Evolutionary conservation across 1,140 invertebrate species (phyloP).

Genomic region (Sycobia sp.): DNA sequence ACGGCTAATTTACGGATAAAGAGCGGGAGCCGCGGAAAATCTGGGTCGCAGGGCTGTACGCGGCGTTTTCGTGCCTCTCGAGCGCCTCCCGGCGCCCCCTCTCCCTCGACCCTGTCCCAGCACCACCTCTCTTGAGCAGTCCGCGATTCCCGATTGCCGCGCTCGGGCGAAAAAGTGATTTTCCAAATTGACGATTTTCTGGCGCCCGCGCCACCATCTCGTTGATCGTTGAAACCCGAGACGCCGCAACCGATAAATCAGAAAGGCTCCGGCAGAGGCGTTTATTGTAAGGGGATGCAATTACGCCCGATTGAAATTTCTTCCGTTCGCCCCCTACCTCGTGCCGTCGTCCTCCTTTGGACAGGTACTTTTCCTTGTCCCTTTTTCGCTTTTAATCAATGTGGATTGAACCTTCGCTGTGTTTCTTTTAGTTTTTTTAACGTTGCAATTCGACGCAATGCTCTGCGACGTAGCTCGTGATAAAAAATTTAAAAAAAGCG

Average conservation of each 20-base stretch:
- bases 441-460: too few relatives aligned
- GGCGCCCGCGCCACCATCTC: not conserved
- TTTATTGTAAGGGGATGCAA: conserved; percentile 2
- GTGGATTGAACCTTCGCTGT: too few relatives aligned
- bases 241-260: too few relatives aligned
- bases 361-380: too few relatives aligned
- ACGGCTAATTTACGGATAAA: conserved; percentile 20
- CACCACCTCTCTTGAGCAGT: not conserved
- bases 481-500: too few relatives aligned
- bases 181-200: conserved; percentile 27
- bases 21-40: conserved; percentile 9
- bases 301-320: conserved; percentile 4
- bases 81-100: not conserved
- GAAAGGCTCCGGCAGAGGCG: too few relatives aligned
- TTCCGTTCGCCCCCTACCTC: not conserved
- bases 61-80: not conserved
- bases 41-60: conserved; percentile 3
- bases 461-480: too few relatives aligned
- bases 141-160: conserved; percentile 13
- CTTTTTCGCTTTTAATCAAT: too few relatives aligned
- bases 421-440: too few relatives aligned
- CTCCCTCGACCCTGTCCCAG: not conserved
- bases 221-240: too few relatives aligned
- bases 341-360: too few relatives aligned
- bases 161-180: conserved; percentile 29